Evolutionary conservation across 2,113 vertebrate genomes (phyloP).

Genomic region (Corythoichthys intestinalis): DNA sequence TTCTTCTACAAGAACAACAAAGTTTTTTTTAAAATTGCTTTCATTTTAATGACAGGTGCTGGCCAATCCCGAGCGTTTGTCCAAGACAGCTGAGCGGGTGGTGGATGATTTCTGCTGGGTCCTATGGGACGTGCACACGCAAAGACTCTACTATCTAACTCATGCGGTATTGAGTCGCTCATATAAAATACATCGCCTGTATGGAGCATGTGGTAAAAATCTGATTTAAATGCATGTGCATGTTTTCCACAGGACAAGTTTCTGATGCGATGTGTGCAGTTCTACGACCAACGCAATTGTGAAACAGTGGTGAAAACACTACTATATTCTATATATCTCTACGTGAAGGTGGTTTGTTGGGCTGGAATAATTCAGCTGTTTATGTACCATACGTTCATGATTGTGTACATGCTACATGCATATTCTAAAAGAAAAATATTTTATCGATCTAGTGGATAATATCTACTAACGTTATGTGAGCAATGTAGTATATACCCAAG

Average conservation of each 20-base stretch:
- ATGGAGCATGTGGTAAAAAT: background rate
- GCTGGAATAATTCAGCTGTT: background rate
- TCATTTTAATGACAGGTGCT: constrained; percentile 73
- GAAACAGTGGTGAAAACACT: constrained; percentile 75
- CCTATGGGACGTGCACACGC: constrained; percentile 87
- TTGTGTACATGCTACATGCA: background rate
- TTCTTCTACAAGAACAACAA: background rate
- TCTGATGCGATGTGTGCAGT: constrained; percentile 86
- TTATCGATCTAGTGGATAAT: no score
- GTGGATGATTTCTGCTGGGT: constrained; percentile 87
- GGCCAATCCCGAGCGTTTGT: constrained; percentile 76
- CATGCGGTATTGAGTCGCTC: constrained; percentile 68
- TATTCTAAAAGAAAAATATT: no score
- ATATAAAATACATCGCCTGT: background rate
- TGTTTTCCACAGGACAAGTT: constrained; percentile 73
- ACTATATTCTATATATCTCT: no score
- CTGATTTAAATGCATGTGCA: background rate
- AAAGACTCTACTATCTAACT: constrained; percentile 86
- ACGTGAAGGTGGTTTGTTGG: background rate
- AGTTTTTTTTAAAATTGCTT: background rate
- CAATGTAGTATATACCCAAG: no score
- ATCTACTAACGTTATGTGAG: no score
- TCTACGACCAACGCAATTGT: constrained; percentile 77
- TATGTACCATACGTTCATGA: background rate
- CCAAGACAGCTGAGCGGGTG: constrained; percentile 73